Evolutionary conservation across 2,113 vertebrate genomes (phyloP).

Genomic region (Gila orcuttii): DNA sequence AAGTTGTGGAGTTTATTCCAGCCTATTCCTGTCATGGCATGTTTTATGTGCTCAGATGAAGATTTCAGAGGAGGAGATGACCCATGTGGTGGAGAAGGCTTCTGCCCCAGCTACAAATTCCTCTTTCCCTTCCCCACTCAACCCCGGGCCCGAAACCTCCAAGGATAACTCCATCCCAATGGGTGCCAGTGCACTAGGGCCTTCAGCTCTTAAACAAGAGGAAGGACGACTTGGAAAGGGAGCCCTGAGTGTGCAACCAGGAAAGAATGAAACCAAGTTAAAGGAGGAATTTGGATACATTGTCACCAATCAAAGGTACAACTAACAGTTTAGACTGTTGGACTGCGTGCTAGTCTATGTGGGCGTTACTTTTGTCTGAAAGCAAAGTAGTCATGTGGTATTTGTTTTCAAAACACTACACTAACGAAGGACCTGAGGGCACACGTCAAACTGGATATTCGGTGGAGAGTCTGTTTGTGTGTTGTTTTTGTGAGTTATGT

Average conservation of each 20-base stretch:
- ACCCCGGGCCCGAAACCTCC: slow-evolving; percentile 12
- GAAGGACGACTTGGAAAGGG: slow-evolving; percentile 40
- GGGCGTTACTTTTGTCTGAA: slow-evolving; percentile 10
- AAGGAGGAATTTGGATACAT: slow-evolving; percentile 86
- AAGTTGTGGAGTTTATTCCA: no score
- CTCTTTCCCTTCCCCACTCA: slow-evolving; percentile 5
- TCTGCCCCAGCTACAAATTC: slow-evolving; percentile 37
- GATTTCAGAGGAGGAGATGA: slow-evolving; percentile 70
- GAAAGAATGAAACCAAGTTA: slow-evolving; percentile 25
- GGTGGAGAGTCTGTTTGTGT: slow-evolving; percentile 46
- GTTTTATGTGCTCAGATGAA: slow-evolving; percentile 49
- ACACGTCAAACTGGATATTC: neutral
- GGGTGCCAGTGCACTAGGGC: slow-evolving; percentile 3
- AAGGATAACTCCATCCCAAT: slow-evolving; percentile 15
- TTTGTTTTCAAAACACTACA: slow-evolving; percentile 23
- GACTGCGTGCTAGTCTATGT: slow-evolving; percentile 9
- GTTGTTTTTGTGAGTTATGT: slow-evolving; percentile 37
- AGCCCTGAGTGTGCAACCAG: slow-evolving; percentile 24
- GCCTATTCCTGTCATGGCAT: neutral
- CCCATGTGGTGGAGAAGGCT: slow-evolving; percentile 57
- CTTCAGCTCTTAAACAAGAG: slow-evolving; percentile 34
- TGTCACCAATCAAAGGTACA: slow-evolving; percentile 87
- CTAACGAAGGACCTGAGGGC: neutral
- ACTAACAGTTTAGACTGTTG: neutral
- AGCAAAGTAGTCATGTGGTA: neutral